Percentiles rank a stretch among this genome's conserved stretches.
Conservation (phyloP, 2,113 vertebrate species). For the Cynoglossus semilaevis region DNA sequence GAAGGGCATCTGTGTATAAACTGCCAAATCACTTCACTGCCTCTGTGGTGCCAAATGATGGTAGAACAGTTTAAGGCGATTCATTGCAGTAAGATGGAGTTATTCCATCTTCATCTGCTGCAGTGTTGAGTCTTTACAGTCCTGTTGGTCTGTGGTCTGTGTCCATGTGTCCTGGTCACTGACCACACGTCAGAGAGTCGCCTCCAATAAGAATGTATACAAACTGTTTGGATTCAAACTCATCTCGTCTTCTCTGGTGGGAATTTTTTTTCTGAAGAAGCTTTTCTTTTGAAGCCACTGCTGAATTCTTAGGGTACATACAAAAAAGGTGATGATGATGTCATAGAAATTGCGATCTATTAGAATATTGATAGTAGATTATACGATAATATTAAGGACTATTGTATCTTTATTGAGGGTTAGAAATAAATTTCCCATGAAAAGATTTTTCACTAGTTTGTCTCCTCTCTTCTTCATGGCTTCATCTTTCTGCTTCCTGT, state of each 20-base stretch:
- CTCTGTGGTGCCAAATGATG: no score
- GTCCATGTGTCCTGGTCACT: slow-evolving; percentile 25
- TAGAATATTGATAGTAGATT: slow-evolving; percentile 78
- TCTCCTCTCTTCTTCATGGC: slow-evolving; percentile 39
- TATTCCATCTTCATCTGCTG: no score
- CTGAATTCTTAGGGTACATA: slow-evolving; percentile 57
- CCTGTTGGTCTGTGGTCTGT: no score
- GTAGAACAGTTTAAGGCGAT: no score
- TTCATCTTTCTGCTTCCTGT: slow-evolving; percentile 77
- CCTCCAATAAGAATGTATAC: background rate
- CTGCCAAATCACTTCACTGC: no score
- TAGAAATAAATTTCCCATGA: slow-evolving; percentile 87
- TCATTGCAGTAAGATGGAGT: no score
- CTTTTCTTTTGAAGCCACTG: slow-evolving; percentile 47
- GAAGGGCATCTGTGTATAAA: no score
- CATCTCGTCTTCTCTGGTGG: slow-evolving; percentile 28
- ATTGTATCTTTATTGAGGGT: slow-evolving; percentile 83
- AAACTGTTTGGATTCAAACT: background rate
- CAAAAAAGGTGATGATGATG: slow-evolving; percentile 16
- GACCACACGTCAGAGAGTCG: slow-evolving; percentile 7
- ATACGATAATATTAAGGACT: slow-evolving; percentile 75
- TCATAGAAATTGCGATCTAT: slow-evolving; percentile 72
- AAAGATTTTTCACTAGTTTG: slow-evolving; percentile 62
- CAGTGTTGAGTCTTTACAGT: no score
- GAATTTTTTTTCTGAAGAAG: slow-evolving; percentile 43